Evolutionary conservation across 2,888 invertebrate genomes (phyloP), one percentile per base, ranked within the genome.

Genomic region (Alcis repandata): DNA sequence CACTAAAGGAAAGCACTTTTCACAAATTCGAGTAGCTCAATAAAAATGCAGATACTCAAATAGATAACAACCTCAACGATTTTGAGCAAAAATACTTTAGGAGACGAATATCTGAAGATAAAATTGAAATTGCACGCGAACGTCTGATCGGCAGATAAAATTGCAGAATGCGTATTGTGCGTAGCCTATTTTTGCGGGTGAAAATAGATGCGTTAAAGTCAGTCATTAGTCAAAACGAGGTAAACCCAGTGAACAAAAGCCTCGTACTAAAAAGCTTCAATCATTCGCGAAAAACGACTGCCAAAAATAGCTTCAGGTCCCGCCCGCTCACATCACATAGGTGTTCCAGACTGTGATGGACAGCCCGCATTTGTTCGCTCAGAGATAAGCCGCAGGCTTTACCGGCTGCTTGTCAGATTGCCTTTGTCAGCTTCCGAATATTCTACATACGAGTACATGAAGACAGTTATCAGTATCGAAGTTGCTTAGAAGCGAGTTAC

Each of bases 381-480:
- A 65, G 67, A 77, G 81, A 83, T 83, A 83, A 79, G 81, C 79
- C 72, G 64, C 66, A 63, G 76, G 75, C 76, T 70, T 72, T 72
- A 67, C 71, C 74, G 76, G 70, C 74, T 75, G 79, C 76, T 69
- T 69, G 70, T 73, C 75, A 80, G 76, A 78, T 82, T 80, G 79
- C 79, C 76, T 79, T 80, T 79, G 79, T 79, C 72, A 72, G 72
- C 74, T 67, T 64, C 67, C 70, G 73, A 74, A 76, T 73, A 74
- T 75, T 71, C 70, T 67, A 72, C 75, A 73, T 74, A 36, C 36
- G 3, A n/a, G n/a, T 36, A 74, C 71, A 72, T 69, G 60, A 74
- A 76, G 72, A 71, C 72, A 79, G 78, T 82, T 83, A 80, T 77
- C 79, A 76, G 72, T 62, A 71, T 73, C 59, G 68, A 84, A 85